Conservation (phyloP, 2,888 invertebrate genomes). For the Euplagia quadripunctaria region DNA sequence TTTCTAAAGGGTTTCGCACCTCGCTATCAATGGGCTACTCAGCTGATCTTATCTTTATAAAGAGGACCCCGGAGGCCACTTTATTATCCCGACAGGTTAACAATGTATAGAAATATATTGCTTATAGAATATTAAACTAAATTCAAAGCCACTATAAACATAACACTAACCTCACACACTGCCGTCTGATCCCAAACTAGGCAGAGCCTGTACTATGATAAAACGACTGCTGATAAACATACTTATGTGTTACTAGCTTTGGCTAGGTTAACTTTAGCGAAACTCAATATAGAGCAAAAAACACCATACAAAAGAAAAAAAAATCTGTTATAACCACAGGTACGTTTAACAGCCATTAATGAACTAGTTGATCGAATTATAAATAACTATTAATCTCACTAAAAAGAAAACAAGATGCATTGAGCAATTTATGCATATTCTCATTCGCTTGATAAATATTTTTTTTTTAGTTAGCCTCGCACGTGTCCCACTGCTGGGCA, state of each 20-base stretch:
- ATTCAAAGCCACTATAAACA: no score
- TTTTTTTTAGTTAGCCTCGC: no score
- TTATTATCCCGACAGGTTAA: constrained; percentile 12
- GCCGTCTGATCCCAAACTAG: no score
- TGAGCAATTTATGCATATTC: neutral
- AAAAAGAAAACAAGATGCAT: neutral
- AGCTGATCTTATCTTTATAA: constrained; percentile 28
- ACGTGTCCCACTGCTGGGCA: no score
- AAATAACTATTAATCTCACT: no score
- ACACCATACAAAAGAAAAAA: neutral
- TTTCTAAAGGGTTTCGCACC: constrained; percentile 23
- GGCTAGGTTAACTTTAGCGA: no score
- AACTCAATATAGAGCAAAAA: neutral
- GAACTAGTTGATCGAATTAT: neutral
- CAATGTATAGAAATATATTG: constrained; percentile 3
- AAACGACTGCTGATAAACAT: no score
- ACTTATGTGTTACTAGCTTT: no score
- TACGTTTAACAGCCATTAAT: neutral
- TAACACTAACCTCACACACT: no score
- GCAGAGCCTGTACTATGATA: no score
- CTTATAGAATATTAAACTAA: neutral
- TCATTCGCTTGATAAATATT: neutral
- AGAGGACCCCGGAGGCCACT: constrained; percentile 21
- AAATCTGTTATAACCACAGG: neutral
- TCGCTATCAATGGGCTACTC: constrained; percentile 23